Conservation (phyloP, 2,113 vertebrate genomes). For the Heterotis niloticus region DNA sequence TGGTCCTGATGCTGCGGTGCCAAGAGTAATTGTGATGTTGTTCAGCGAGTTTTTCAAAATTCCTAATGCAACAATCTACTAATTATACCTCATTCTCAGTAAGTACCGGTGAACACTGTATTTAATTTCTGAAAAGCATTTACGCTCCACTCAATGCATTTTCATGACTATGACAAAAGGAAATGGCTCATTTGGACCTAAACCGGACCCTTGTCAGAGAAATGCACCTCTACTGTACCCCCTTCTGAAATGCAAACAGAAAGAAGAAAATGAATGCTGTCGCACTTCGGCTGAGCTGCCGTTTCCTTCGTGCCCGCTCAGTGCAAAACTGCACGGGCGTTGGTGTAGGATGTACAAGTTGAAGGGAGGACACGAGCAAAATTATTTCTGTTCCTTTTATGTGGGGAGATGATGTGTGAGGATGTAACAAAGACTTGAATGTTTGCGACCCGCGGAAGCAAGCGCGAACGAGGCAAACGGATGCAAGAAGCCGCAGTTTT, state of each 20-base stretch:
- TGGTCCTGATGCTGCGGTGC: slow-evolving; percentile 1
- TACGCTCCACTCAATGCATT: neutral
- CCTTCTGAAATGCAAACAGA: neutral
- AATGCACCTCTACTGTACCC: neutral
- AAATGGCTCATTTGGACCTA: slow-evolving; percentile 6
- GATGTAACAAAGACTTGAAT: neutral
- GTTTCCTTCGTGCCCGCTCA: neutral
- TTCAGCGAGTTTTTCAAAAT: slow-evolving; percentile 8
- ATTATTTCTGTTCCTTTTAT: neutral
- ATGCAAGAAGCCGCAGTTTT: neutral
- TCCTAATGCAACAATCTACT: slow-evolving; percentile 13
- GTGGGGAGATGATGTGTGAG: neutral
- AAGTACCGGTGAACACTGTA: slow-evolving; percentile 20
- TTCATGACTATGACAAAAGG: neutral
- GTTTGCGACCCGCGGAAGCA: slow-evolving; percentile 1
- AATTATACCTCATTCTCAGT: slow-evolving; percentile 13
- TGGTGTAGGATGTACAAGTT: neutral
- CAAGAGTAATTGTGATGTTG: slow-evolving; percentile 6
- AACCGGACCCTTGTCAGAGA: slow-evolving; percentile 8
- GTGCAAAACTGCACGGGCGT: neutral
- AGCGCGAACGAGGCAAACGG: neutral
- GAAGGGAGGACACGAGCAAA: neutral
- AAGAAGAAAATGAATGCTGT: neutral
- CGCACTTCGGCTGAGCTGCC: neutral
- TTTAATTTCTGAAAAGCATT: slow-evolving; percentile 24